A percentile compares a stretch with the other conserved stretches of the same genome.
phyloP scores from a whole-genome alignment of 2,888 invertebrate species.

The Andrena bicolor region DNA sequence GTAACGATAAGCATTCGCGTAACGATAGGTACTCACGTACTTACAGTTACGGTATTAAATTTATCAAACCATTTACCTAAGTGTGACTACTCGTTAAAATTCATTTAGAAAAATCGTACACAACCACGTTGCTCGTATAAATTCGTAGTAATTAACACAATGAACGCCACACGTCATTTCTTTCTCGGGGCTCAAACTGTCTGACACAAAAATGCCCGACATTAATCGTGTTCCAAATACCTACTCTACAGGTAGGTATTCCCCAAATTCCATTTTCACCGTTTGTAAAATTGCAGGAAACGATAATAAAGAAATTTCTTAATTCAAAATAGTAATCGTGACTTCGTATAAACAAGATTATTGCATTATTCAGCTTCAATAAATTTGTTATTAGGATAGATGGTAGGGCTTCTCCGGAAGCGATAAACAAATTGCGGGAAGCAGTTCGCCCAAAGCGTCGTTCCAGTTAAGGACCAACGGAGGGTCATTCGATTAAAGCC shows the following conservation, averaged over 20 bases:
- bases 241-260: background rate
- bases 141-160: background rate
- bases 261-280: background rate
- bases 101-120: background rate
- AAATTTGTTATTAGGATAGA: background rate
- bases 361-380: background rate
- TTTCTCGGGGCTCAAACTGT: background rate
- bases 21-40: slow-evolving; percentile 58
- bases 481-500: slow-evolving; percentile 65
- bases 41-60: slow-evolving; percentile 37
- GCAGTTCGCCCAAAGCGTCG: slow-evolving; percentile 41
- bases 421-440: slow-evolving; percentile 57
- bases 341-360: background rate
- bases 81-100: background rate
- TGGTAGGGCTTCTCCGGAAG: slow-evolving; percentile 44
- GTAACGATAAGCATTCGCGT: slow-evolving; percentile 68
- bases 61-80: slow-evolving; percentile 45
- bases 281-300: background rate
- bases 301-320: background rate
- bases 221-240: background rate
- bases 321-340: background rate
- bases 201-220: background rate
- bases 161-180: background rate
- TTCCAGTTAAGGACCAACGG: slow-evolving; percentile 45
- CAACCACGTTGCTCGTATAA: background rate